Conservation (phyloP, 2,888 invertebrate genomes). For the Diaphora mendica region DNA sequence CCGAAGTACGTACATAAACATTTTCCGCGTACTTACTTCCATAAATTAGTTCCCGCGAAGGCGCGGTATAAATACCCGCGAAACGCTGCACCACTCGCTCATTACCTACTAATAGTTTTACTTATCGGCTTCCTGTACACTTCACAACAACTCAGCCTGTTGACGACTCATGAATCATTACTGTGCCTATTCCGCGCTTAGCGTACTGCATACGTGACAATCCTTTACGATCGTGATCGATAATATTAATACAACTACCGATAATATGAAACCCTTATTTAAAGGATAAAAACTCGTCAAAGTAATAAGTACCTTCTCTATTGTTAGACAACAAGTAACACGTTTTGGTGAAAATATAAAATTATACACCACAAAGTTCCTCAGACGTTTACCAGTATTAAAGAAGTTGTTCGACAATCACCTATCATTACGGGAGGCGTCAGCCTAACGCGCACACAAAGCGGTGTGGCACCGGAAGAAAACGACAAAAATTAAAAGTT, state of each 20-base stretch:
- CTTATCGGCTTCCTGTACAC: constrained; percentile 77
- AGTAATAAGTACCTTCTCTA: constrained; percentile 69
- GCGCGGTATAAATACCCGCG: constrained; percentile 83
- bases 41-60: constrained; percentile 85
- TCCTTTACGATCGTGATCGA: constrained; percentile 48
- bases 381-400: constrained; percentile 71
- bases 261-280: constrained; percentile 53
- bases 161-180: constrained; percentile 52
- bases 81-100: constrained; percentile 77
- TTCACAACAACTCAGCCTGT: constrained; percentile 60
- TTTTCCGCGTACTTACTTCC: constrained; percentile 86
- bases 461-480: constrained; percentile 75
- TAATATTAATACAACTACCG: constrained; percentile 27
- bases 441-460: constrained; percentile 75
- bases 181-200: constrained; percentile 29
- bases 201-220: constrained; percentile 35
- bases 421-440: constrained; percentile 83
- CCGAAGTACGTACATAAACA: constrained; percentile 79
- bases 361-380: constrained; percentile 76
- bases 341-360: constrained; percentile 74
- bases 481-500: constrained; percentile 85
- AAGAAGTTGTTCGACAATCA: constrained; percentile 79
- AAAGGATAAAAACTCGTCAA: constrained; percentile 70
- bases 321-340: constrained; percentile 66
- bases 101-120: constrained; percentile 83